Conservation (phyloP, 2,113 vertebrate species). For the Prunella himalayana region DNA sequence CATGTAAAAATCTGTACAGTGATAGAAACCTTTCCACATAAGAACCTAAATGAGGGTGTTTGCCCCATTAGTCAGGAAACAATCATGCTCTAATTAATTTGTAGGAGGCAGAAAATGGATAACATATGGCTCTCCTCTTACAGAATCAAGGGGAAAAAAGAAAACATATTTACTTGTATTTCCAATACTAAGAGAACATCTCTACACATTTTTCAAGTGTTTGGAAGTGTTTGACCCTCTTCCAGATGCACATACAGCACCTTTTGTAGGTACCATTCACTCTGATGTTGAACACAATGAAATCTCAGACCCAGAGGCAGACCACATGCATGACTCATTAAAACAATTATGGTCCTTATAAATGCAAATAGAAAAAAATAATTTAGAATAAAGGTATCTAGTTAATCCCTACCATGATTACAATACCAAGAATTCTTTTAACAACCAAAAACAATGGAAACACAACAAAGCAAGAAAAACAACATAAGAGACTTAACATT, state of each 20-base stretch:
- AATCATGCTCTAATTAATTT: slow-evolving; percentile 43
- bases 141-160: background rate
- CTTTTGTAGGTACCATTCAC: background rate
- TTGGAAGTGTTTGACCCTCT: background rate
- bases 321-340: background rate
- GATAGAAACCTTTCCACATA: slow-evolving; percentile 2
- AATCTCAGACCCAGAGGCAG: background rate
- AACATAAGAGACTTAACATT: background rate
- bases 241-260: background rate
- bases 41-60: background rate
- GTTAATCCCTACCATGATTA: background rate
- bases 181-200: background rate
- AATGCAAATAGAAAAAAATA: background rate
- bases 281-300: background rate
- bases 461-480: background rate
- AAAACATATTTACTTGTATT: background rate
- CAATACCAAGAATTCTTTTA: background rate
- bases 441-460: background rate
- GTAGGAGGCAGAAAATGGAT: slow-evolving; percentile 7
- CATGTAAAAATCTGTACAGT: background rate
- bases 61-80: slow-evolving; percentile 52
- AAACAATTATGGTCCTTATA: background rate
- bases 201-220: background rate
- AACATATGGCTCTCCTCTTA: background rate
- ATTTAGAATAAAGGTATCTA: background rate